Base-by-base conservation (phyloP, 2,888 invertebrate species). In the Odontomyia ornata region DNA sequence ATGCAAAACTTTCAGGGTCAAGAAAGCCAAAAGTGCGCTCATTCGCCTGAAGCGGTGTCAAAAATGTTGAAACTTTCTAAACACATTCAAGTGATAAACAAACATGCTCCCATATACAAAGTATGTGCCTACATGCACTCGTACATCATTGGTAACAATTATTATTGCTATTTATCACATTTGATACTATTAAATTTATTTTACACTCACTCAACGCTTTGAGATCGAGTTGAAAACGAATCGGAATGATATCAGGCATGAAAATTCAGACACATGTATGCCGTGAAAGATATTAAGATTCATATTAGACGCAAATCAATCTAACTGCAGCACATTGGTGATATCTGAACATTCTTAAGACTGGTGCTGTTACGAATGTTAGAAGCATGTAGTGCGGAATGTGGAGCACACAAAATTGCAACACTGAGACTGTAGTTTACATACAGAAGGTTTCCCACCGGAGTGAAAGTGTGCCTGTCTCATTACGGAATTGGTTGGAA, bases 1-100 rank as follows among this genome's bases (percentile, higher is more conserved):
- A 60, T 60, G 57, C 57, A 60, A 60, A 36, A 60, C 23, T 60
- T 60, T 60, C 57, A 60, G 57, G 57, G 57, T 60, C 57, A 60
- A 21, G 23, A 21, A 25, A 60, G 57, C 57, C 57, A 60, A 60
- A 13, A 60, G 57, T 25, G 57, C 57, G 25, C 9, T 18, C 15
- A 4, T 52, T 11, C 57, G 56, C 18, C 57, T 4, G 23, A 60
- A 60, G 36, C 36, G 36, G 36, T 36, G 36, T 36, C 36, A 36
- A 36, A 36, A 36, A 5, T 3, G 3, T 60, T 2, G 23, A 60
- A 60, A 60, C 57, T 60, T 60, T 60, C 57, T 60, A 60, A 21
- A 60, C 57, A 60, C 57, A 60, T n/a, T 60, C 23, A 60, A 60
- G 18, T 60, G 57, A 60, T 60, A 60, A 60, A 60, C 57, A 60